phyloP scores from a whole-genome alignment of 2,888 invertebrate species.

The Drosophila nigritarsus region DNA sequence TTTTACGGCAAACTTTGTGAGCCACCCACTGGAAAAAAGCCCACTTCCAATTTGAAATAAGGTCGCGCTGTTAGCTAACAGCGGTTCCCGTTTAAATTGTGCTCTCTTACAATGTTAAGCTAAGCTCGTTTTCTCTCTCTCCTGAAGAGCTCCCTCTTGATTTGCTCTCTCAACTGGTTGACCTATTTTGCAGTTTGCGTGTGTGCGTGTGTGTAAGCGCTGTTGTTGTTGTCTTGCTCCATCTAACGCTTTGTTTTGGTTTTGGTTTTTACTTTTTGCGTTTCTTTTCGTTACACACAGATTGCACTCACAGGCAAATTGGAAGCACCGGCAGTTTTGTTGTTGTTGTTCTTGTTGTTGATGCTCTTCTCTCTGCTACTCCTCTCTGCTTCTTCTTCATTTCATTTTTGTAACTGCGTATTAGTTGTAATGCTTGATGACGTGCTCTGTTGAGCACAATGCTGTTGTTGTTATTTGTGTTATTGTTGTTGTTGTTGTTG shows the following conservation, averaged over 20 bases:
- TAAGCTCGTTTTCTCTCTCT: slow-evolving; percentile 37
- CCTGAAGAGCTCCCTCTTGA: slow-evolving; percentile 38
- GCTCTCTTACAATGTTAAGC: slow-evolving; percentile 53
- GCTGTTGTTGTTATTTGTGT: slow-evolving; percentile 17
- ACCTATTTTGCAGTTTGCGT: slow-evolving; percentile 78
- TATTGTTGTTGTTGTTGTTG: slow-evolving; percentile 18
- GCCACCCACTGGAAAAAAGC: slow-evolving; percentile 35
- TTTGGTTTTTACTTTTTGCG: slow-evolving; percentile 63
- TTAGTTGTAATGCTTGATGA: slow-evolving; percentile 74
- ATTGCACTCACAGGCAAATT: slow-evolving; percentile 61
- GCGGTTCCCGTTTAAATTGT: slow-evolving; percentile 71
- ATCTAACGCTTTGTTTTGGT: slow-evolving; percentile 77
- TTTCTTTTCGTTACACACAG: slow-evolving; percentile 68
- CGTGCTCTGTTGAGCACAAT: slow-evolving; percentile 64
- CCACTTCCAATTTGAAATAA: slow-evolving; percentile 53
- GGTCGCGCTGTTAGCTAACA: slow-evolving; percentile 72
- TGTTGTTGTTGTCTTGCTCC: slow-evolving; percentile 53
- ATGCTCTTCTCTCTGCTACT: slow-evolving; percentile 9
- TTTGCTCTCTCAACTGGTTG: slow-evolving; percentile 70
- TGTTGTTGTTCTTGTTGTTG: slow-evolving; percentile 23
- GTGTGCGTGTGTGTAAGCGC: slow-evolving; percentile 27
- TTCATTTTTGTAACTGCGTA: slow-evolving; percentile 69
- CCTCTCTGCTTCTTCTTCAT: slow-evolving; percentile 7
- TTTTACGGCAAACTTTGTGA: slow-evolving; percentile 28
- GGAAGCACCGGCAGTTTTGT: slow-evolving; percentile 36